Evolutionary conservation across 1,140 invertebrate species (phyloP).

Genomic region (Drusus annulatus): DNA sequence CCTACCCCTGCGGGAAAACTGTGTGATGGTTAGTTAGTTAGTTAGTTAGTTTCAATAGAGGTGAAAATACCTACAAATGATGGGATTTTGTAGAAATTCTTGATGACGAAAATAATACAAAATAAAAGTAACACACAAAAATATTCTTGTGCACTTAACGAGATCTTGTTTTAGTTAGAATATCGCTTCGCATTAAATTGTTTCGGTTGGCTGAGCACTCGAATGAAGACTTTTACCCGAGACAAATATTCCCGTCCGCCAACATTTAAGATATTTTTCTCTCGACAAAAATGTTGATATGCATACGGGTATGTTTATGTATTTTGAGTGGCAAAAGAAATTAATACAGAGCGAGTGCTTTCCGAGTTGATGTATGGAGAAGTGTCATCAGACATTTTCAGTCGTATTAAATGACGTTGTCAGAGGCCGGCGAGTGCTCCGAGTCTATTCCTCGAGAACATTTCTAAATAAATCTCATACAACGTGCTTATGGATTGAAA

Average conservation of each 20-base stretch:
- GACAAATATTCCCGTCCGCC: conserved; percentile 21
- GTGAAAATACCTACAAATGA: too few species aligned
- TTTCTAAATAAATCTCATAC: conserved; percentile 12
- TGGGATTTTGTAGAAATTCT: too few species aligned
- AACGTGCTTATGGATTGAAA: not conserved
- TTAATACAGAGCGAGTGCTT: conserved; percentile 36
- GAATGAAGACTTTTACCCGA: not conserved
- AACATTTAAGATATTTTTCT: conserved; percentile 23
- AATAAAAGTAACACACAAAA: too few species aligned
- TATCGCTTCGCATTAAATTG: conserved; percentile 9
- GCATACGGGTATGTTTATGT: not conserved
- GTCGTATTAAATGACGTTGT: conserved; percentile 37
- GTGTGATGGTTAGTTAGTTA: too few species aligned
- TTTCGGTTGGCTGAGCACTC: conserved; percentile 7
- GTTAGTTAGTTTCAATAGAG: too few species aligned
- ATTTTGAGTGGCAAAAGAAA: conserved; percentile 29
- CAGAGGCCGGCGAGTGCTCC: conserved; percentile 22
- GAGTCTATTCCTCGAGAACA: not conserved
- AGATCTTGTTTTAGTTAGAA: conserved; percentile 13
- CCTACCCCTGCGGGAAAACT: too few species aligned
- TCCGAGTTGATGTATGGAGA: conserved; percentile 29
- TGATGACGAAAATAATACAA: too few species aligned
- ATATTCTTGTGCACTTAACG: not conserved
- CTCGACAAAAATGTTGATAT: conserved; percentile 1
- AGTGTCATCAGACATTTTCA: conserved; percentile 38